These are phyloP conservation scores for Xylota sylvarum DNA, from an alignment of 2,888 invertebrate genomes.

Conservation along the genomic window DNA sequence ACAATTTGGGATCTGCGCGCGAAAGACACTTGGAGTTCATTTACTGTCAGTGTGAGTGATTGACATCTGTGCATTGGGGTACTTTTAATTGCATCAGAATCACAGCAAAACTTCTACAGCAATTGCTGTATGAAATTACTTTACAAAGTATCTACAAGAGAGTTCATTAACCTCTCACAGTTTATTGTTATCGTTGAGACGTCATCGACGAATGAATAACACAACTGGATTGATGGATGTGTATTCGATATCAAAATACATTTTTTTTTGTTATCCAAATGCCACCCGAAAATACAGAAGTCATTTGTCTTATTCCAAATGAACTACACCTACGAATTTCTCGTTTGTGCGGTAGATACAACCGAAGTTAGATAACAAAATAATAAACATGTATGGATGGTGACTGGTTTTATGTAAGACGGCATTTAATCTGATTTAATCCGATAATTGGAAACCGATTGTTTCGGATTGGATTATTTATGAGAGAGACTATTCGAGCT, in stretches of 20 bases:
- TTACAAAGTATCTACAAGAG: neutral
- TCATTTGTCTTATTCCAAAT: conserved; percentile 46
- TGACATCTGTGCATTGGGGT: conserved; percentile 36
- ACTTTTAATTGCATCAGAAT: conserved; percentile 46
- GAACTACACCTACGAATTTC: conserved; percentile 10
- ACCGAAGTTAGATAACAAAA: conserved; percentile 9
- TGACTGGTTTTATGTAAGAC: conserved; percentile 14
- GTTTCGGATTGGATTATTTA: neutral
- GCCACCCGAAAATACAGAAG: conserved; percentile 26
- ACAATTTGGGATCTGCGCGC: conserved; percentile 50
- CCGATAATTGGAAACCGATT: neutral
- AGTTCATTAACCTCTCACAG: conserved; percentile 27
- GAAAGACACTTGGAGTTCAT: conserved; percentile 46
- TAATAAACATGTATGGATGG: conserved; percentile 18
- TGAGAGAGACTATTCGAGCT: neutral
- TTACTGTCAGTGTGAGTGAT: conserved; percentile 40
- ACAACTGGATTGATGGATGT: conserved; percentile 32
- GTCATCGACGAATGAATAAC: conserved; percentile 27
- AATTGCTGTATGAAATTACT: neutral
- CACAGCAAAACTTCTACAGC: neutral
- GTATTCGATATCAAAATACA: conserved; percentile 15
- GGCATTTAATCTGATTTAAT: conserved; percentile 37
- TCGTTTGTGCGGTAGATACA: neutral
- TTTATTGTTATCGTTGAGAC: conserved; percentile 25
- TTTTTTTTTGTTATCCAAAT: conserved; percentile 13